These are phyloP conservation scores for Albula goreensis DNA, from an alignment of 2,113 vertebrate species.

Conservation along the genomic window DNA sequence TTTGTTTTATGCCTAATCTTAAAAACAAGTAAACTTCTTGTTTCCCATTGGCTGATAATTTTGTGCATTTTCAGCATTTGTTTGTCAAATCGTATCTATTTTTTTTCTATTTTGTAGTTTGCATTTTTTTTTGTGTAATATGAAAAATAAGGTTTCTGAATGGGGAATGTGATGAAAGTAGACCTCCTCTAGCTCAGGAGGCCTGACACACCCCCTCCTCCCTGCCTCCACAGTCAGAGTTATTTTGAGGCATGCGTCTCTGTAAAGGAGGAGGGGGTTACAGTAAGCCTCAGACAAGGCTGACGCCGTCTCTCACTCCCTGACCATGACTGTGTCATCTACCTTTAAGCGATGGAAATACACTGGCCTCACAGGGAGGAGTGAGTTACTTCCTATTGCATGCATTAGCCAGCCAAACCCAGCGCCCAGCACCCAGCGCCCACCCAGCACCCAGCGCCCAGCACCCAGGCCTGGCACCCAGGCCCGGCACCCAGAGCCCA, in stretches of 20 bases:
- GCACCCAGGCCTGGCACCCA: no score
- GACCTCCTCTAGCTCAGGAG: not conserved
- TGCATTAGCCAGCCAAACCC: no score
- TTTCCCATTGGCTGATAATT: no score
- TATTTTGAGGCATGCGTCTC: not conserved
- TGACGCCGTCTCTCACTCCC: not conserved
- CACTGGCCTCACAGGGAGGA: not conserved
- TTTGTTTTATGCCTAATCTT: no score
- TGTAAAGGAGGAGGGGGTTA: not conserved
- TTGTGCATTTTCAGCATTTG: no score
- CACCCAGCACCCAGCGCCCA: not conserved
- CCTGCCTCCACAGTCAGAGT: not conserved
- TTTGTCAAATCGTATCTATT: no score
- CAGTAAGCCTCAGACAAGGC: constrained; percentile 3
- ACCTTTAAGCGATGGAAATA: not conserved
- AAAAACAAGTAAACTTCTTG: no score
- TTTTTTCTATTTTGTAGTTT: no score
- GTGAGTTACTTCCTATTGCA: not conserved
- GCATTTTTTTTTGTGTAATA: no score
- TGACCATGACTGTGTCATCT: not conserved
- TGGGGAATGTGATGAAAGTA: not conserved
- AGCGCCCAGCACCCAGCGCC: no score
- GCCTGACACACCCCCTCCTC: not conserved
- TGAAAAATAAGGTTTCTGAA: no score
- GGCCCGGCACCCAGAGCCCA: no score